Percentiles rank a stretch among this genome's conserved stretches.
These are phyloP conservation scores for Thymelicus sylvestris DNA, from an alignment of 2,888 invertebrate species.

Conservation along the genomic window DNA sequence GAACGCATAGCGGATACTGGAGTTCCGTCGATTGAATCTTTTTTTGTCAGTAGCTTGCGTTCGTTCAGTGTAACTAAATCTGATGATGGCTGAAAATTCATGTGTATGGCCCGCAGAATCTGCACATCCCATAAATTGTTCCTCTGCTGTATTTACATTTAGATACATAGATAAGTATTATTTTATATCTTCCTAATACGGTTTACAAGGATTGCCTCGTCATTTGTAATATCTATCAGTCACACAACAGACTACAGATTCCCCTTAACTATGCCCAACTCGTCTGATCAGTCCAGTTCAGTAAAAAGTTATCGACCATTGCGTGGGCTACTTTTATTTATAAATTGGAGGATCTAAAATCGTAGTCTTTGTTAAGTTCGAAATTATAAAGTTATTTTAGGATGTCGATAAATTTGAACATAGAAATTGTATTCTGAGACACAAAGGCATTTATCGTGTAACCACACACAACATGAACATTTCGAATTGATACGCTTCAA, in stretches of 20 bases:
- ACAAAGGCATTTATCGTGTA: neutral
- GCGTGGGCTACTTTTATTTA: no score
- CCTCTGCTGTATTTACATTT: neutral
- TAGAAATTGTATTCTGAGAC: neutral
- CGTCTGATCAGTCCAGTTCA: no score
- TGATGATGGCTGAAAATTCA: slow-evolving; percentile 3
- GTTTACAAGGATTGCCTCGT: no score
- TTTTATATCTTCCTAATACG: no score
- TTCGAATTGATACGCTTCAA: slow-evolving; percentile 26
- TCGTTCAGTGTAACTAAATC: neutral
- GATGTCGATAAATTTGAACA: neutral
- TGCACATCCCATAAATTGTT: neutral
- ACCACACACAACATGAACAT: neutral
- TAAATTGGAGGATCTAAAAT: no score
- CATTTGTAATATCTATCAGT: no score
- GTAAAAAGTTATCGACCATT: no score
- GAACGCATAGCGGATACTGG: slow-evolving; percentile 9
- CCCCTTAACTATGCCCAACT: no score
- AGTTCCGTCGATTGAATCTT: neutral
- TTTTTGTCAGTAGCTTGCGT: slow-evolving; percentile 10
- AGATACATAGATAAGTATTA: no score
- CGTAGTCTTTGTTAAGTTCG: no score
- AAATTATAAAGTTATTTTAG: neutral
- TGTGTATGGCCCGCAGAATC: neutral
- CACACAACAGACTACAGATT: no score